These are phyloP conservation scores for Arothron firmamentum DNA, from an alignment of 2,113 vertebrate genomes.

Conservation along the genomic window DNA sequence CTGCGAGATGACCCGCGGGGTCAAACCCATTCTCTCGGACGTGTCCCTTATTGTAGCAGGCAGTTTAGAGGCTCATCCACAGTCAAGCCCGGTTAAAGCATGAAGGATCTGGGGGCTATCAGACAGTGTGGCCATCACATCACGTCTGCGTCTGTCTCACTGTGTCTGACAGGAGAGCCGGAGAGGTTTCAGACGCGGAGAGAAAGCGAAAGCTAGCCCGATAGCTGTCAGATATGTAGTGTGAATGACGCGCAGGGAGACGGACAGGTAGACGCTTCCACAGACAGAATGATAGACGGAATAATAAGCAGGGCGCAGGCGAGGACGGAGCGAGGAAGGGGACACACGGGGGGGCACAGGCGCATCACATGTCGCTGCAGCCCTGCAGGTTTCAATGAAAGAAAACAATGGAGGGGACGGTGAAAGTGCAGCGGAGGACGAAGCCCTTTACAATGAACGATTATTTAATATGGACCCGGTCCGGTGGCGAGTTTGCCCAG, in stretches of 20 bases:
- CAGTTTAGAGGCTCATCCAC: constrained; percentile 69
- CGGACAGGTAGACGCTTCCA: constrained; percentile 27
- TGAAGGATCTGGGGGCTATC: constrained; percentile 66
- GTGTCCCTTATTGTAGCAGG: constrained; percentile 67
- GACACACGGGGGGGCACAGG: constrained; percentile 38
- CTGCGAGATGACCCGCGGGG: constrained; percentile 56
- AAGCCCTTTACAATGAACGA: constrained; percentile 69
- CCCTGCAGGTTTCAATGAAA: constrained; percentile 6
- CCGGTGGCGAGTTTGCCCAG: constrained; percentile 73
- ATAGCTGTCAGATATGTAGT: constrained; percentile 58
- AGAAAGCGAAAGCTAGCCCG: constrained; percentile 21
- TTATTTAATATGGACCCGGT: constrained; percentile 60
- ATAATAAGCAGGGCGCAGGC: constrained; percentile 30
- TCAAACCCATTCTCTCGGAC: constrained; percentile 72
- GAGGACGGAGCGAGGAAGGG: constrained; percentile 17
- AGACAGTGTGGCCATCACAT: constrained; percentile 71
- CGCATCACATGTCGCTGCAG: constrained; percentile 44
- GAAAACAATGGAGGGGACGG: constrained; percentile 29
- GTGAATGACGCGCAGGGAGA: constrained; percentile 44
- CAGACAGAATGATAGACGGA: constrained; percentile 30
- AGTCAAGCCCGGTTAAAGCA: constrained; percentile 68
- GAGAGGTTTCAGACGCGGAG: constrained; percentile 43
- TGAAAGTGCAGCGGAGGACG: constrained; percentile 52
- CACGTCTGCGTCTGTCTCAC: constrained; percentile 64
- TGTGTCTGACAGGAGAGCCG: constrained; percentile 55